These are phyloP conservation scores for Camponotus pennsylvanicus DNA, from an alignment of 1,140 invertebrate genomes.

Conservation along the genomic window DNA sequence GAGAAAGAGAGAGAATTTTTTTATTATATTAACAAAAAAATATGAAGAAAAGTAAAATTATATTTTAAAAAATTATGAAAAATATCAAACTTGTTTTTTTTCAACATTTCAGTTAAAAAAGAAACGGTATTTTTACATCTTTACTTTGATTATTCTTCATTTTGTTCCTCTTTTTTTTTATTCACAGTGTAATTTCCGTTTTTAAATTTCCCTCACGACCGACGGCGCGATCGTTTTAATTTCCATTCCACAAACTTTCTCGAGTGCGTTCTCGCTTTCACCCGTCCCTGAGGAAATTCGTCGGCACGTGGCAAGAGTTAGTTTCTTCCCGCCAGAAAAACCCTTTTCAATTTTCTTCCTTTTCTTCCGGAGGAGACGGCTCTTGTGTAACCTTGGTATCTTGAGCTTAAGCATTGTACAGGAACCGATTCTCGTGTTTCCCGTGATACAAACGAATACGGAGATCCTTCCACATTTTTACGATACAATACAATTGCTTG, in stretches of 20 bases:
- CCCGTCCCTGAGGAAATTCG: slow-evolving; percentile 24
- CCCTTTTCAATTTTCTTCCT: neutral
- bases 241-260: slow-evolving; percentile 54
- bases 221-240: slow-evolving; percentile 31
- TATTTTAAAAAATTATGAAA: no score
- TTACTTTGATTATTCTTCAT: neutral
- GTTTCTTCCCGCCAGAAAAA: neutral
- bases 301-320: neutral
- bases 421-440: neutral
- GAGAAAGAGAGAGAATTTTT: no score
- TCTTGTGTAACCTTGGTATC: neutral
- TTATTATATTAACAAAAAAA: no score
- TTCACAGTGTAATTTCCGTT: slow-evolving; percentile 2
- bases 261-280: slow-evolving; percentile 44
- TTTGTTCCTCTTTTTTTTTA: neutral
- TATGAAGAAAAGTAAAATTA: no score
- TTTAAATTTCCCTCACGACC: neutral
- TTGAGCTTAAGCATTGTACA: neutral
- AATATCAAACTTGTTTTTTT: no score
- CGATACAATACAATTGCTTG: neutral
- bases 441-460: neutral
- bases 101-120: no score
- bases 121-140: no score
- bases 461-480: neutral
- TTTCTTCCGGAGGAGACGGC: neutral